A percentile compares a stretch with the other conserved stretches of the same genome.
These are phyloP conservation scores for Epinephelus cyanopodus DNA, from an alignment of 2,113 vertebrate species.

Conservation along the genomic window DNA sequence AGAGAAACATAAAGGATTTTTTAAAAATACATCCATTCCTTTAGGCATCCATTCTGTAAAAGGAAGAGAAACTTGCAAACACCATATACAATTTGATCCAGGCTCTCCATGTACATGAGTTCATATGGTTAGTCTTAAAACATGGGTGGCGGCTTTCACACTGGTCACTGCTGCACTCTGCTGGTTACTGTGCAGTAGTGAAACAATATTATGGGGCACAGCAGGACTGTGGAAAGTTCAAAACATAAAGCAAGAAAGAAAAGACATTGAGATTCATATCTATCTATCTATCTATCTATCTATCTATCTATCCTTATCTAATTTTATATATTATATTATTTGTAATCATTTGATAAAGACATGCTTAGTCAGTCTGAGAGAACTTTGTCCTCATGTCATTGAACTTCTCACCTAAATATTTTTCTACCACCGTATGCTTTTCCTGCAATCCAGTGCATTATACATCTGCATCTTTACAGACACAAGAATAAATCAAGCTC, in stretches of 20 bases:
- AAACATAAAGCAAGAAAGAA: neutral
- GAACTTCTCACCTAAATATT: neutral
- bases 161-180: constrained; percentile 47
- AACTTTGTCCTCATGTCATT: neutral
- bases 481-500: too few relatives aligned
- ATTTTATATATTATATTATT: too few relatives aligned
- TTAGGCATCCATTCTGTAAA: neutral
- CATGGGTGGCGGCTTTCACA: neutral
- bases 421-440: neutral
- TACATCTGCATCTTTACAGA: neutral
- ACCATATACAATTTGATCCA: neutral
- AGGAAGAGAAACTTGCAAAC: neutral
- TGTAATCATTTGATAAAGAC: neutral
- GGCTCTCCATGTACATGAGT: neutral
- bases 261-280: neutral
- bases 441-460: neutral
- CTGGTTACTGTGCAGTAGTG: constrained; percentile 11
- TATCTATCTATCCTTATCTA: too few relatives aligned
- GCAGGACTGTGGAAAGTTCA: too few relatives aligned
- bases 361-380: neutral
- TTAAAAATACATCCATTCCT: neutral
- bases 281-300: too few relatives aligned
- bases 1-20: neutral
- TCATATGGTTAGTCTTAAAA: neutral
- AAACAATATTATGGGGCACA: neutral